Evolutionary conservation across 2,113 vertebrate species (phyloP).

Genomic region (Excalfactoria chinensis): DNA sequence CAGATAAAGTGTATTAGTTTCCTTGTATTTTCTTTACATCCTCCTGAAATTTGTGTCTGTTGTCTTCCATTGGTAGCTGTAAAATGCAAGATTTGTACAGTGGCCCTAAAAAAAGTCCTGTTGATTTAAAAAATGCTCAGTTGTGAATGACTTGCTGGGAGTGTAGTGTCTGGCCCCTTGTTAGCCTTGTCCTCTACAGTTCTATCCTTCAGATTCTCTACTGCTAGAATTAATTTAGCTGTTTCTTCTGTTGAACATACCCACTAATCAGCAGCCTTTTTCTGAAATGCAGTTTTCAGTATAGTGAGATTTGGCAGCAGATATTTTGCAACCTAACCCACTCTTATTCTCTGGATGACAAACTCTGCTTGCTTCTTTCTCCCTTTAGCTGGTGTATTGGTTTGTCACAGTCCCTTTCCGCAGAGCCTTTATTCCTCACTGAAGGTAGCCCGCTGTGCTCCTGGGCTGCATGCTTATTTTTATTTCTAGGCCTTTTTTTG

Average conservation of each 20-base stretch:
- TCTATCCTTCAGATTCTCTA: not conserved
- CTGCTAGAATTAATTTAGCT: not conserved
- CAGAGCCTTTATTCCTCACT: constrained; percentile 74
- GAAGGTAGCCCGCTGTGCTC: constrained; percentile 77
- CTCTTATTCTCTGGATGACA: constrained; percentile 44
- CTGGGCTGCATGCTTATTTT: constrained; percentile 43
- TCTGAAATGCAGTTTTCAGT: not conserved
- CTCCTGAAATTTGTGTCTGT: not conserved
- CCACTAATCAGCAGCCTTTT: not conserved
- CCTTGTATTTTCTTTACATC: not conserved
- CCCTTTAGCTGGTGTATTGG: constrained; percentile 76
- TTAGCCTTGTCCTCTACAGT: not conserved
- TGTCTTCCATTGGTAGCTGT: not conserved
- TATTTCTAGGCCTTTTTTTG: constrained; percentile 57
- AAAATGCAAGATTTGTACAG: not conserved
- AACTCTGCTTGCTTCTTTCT: constrained; percentile 61
- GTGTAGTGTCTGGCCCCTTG: not conserved
- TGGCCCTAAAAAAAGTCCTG: not conserved
- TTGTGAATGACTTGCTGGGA: not conserved
- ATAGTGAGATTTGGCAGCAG: constrained; percentile 16
- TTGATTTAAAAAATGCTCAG: rapidly evolving
- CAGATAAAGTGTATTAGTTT: not conserved
- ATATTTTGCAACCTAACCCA: not conserved
- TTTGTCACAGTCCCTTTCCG: constrained; percentile 75
- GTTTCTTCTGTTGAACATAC: not conserved